phyloP scores from a whole-genome alignment of 1,140 invertebrate species.

The Lanistes nyassanus region DNA sequence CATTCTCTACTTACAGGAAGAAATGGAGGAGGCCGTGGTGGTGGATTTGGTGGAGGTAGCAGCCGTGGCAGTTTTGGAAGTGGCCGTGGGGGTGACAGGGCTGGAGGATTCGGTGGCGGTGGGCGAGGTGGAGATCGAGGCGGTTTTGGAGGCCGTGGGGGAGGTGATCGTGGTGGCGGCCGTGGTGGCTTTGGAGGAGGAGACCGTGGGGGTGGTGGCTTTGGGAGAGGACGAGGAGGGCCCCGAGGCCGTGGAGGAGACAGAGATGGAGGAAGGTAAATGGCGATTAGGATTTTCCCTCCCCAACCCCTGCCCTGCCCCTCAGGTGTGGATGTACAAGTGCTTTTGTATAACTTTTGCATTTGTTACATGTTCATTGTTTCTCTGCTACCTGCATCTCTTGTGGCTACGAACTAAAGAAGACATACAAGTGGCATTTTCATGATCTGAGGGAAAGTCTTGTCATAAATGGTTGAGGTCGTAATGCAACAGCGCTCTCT shows the following conservation, averaged over 20 bases:
- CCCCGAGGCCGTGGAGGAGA: conserved; percentile 11
- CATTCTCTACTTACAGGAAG: conserved; percentile 12
- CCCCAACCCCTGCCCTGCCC: not conserved
- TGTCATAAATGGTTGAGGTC: too few species aligned
- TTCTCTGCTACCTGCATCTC: not conserved
- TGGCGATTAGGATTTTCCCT: not conserved
- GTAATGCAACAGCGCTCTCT: too few species aligned
- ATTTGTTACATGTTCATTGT: not conserved
- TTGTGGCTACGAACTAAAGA: too few species aligned
- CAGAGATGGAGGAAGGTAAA: conserved; percentile 18
- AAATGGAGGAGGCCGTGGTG: not conserved
- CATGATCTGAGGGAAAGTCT: too few species aligned
- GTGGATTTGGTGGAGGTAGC: conserved; percentile 25
- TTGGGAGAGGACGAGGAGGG: conserved; percentile 5
- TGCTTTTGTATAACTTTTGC: not conserved
- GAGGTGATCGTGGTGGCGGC: conserved; percentile 16
- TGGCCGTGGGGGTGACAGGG: conserved; percentile 8
- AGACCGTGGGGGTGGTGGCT: not conserved
- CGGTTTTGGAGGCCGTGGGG: conserved; percentile 1
- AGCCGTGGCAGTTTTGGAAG: conserved; percentile 14
- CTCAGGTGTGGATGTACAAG: not conserved
- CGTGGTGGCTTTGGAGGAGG: conserved; percentile 19
- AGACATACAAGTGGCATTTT: too few species aligned
- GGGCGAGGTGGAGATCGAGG: conserved; percentile 13
- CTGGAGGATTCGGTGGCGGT: conserved; percentile 17